A percentile compares a stretch with the other conserved stretches of the same genome.
phyloP scores from a whole-genome alignment of 2,797 vertebrate species.

The Masticophis lateralis region DNA sequence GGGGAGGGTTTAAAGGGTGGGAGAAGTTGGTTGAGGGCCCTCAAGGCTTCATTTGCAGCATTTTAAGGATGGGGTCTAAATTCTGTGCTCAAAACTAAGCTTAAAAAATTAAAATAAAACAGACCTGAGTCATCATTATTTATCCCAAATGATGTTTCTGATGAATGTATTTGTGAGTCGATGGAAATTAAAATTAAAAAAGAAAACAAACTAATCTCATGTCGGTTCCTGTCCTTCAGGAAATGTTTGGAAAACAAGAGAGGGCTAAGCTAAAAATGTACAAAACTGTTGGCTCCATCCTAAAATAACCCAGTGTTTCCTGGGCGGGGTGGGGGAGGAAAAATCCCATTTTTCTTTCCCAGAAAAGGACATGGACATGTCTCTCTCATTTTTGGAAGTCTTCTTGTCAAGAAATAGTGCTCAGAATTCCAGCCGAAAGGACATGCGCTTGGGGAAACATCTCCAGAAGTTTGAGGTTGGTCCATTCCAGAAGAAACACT shows the following conservation, averaged over 20 bases:
- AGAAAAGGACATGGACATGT: neutral
- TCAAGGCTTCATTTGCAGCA: neutral
- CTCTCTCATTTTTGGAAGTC: neutral
- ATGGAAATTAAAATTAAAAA: neutral
- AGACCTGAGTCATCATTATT: neutral
- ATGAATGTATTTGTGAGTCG: too few species aligned
- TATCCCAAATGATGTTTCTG: neutral
- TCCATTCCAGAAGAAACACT: neutral
- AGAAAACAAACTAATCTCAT: too few species aligned
- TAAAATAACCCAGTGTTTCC: neutral
- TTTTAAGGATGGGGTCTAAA: too few species aligned
- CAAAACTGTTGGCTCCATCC: neutral
- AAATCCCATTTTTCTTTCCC: neutral
- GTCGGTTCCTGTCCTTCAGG: neutral
- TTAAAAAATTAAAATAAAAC: neutral
- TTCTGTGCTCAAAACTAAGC: neutral
- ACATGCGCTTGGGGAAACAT: neutral
- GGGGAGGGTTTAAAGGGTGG: neutral
- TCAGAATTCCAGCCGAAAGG: neutral
- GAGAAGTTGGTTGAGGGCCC: neutral
- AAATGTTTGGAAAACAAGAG: fast-evolving
- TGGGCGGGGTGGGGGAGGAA: too few species aligned
- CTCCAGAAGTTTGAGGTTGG: neutral
- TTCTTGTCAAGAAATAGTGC: neutral
- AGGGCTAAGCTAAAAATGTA: neutral